These are phyloP conservation scores for Apostichopus leukothele DNA, from an alignment of 53 echinoderm and acorn worm genomes.

Conservation along the genomic window DNA sequence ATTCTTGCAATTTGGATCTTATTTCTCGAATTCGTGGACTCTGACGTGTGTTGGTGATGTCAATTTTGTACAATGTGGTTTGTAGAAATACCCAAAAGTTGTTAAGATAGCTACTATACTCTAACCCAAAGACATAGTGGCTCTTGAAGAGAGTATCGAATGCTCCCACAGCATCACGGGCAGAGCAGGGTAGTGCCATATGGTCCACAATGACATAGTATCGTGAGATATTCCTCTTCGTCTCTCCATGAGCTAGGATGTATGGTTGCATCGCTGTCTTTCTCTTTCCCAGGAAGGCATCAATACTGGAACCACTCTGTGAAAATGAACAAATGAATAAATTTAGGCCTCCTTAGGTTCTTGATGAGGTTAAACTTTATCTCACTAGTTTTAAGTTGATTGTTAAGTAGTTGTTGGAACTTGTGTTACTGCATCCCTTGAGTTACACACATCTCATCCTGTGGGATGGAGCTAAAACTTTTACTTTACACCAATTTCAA, in stretches of 20 bases:
- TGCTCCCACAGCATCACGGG: constrained; percentile 54
- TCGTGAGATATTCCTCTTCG: constrained; percentile 25
- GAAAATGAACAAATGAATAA: not conserved
- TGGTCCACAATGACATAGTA: constrained; percentile 62
- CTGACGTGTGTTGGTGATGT: constrained; percentile 4
- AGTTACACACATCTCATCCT: too few species aligned
- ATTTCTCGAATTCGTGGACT: not conserved
- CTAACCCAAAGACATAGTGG: constrained; percentile 57
- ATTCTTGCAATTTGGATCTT: constrained; percentile 19
- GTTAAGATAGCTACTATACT: constrained; percentile 47
- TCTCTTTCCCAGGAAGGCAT: constrained; percentile 48
- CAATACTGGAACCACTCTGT: constrained; percentile 53
- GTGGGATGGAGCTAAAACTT: too few species aligned
- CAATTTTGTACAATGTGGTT: too few species aligned
- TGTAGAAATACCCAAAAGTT: too few species aligned
- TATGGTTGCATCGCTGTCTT: constrained; percentile 50
- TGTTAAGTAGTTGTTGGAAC: too few species aligned
- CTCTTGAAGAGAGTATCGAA: constrained; percentile 58
- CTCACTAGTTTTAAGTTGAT: too few species aligned
- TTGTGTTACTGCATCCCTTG: too few species aligned
- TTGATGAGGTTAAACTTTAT: too few species aligned
- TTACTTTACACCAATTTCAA: too few species aligned
- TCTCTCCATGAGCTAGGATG: constrained; percentile 55
- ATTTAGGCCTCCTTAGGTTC: too few species aligned
- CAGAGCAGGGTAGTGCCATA: constrained; percentile 53